Evolutionary conservation across 2,113 vertebrate genomes (phyloP).

Genomic region (Collichthys lucidus): DNA sequence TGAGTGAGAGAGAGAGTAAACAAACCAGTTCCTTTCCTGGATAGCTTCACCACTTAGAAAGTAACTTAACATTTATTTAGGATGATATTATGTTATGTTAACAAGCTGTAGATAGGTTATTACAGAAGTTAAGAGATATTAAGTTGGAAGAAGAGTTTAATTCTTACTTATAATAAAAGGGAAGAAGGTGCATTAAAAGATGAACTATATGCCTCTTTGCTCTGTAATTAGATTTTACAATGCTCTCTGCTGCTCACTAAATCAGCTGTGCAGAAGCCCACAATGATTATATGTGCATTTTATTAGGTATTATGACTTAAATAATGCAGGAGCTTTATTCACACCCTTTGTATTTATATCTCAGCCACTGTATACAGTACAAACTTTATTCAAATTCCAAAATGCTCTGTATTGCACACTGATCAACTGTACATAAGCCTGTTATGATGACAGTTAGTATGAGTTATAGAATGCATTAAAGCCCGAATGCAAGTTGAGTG

Average conservation of each 20-base stretch:
- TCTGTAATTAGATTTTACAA: background rate
- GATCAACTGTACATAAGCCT: conserved; percentile 61
- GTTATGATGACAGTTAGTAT: conserved; percentile 41
- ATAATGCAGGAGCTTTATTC: conserved; percentile 12
- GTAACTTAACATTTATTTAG: background rate
- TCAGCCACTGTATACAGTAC: conserved; percentile 54
- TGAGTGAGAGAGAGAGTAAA: background rate
- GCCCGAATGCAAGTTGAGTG: conserved; percentile 13
- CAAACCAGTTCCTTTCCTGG: background rate
- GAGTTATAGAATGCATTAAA: conserved; percentile 35
- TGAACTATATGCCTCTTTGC: background rate
- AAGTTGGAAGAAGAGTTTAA: background rate
- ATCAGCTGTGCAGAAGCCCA: conserved; percentile 18
- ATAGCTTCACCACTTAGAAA: background rate
- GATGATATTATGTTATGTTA: background rate
- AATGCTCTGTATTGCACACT: conserved; percentile 60
- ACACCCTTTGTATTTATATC: conserved; percentile 28
- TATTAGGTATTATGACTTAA: conserved; percentile 33
- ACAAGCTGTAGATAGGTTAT: background rate
- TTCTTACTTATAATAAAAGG: background rate
- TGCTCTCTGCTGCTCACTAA: conserved; percentile 1
- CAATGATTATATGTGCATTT: conserved; percentile 37
- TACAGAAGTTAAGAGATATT: background rate
- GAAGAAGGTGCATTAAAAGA: background rate
- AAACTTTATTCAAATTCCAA: conserved; percentile 63